Evolutionary conservation across 1,140 invertebrate species (phyloP).

Genomic region (Dendrolimus kikuchii): DNA sequence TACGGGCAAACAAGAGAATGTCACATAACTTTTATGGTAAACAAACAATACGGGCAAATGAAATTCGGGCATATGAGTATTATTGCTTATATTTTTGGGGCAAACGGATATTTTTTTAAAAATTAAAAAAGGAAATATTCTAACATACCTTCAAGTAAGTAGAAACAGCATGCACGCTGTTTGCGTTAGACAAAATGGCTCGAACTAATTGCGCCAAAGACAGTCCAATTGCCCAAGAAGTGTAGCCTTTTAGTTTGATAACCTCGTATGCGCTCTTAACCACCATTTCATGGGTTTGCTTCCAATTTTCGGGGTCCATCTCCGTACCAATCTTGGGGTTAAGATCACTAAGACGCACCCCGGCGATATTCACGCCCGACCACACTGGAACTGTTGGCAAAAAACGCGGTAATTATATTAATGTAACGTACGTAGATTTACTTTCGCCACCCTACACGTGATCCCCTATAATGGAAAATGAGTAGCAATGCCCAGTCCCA

Average conservation of each 20-base stretch:
- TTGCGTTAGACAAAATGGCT: slow-evolving; percentile 83
- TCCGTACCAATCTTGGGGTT: slow-evolving; percentile 81
- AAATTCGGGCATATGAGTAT: too few species aligned
- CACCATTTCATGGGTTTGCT: slow-evolving; percentile 76
- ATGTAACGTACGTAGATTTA: too few species aligned
- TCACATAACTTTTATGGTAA: too few species aligned
- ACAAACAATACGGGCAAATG: too few species aligned
- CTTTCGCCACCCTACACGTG: too few species aligned
- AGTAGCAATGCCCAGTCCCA: too few species aligned
- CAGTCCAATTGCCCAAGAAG: slow-evolving; percentile 92
- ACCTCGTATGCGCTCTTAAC: slow-evolving; percentile 90
- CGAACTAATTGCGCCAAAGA: slow-evolving; percentile 82
- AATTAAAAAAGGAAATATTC: too few species aligned
- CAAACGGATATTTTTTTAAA: too few species aligned
- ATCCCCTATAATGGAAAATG: too few species aligned
- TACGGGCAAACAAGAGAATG: too few species aligned
- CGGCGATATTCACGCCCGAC: slow-evolving; percentile 94
- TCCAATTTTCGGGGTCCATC: slow-evolving; percentile 85
- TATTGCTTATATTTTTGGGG: too few species aligned
- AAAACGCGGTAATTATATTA: background rate
- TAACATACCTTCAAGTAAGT: slow-evolving; percentile 81
- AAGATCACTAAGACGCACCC: slow-evolving; percentile 85
- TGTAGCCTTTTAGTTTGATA: slow-evolving; percentile 93
- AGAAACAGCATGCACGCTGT: slow-evolving; percentile 86
- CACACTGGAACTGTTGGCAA: slow-evolving; percentile 86